Percentiles rank a stretch among this genome's conserved stretches.
These are phyloP conservation scores for Apotomis turbidana DNA, from an alignment of 2,888 invertebrate genomes.

Conservation along the genomic window DNA sequence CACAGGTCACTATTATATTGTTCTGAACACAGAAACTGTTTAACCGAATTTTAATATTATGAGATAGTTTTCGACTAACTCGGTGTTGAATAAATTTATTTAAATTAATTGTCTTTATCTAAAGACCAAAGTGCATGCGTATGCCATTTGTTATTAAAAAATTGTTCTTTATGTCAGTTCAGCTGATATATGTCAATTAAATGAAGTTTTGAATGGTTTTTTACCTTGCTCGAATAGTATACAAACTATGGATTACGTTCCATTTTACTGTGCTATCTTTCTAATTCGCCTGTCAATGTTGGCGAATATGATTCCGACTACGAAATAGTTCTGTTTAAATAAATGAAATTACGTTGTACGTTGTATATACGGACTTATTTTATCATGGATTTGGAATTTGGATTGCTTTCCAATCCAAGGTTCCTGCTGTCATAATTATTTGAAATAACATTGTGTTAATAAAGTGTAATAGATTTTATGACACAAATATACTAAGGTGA, in stretches of 20 bases:
- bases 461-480: not conserved
- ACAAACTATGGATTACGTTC: not conserved
- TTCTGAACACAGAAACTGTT: conserved; percentile 9
- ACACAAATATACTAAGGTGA: not conserved
- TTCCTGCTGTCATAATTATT: conserved; percentile 11
- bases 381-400: too few relatives aligned
- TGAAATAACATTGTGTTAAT: too few relatives aligned
- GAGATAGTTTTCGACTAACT: conserved; percentile 4
- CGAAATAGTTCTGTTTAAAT: not conserved
- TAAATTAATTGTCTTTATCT: conserved; percentile 29
- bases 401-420: too few relatives aligned
- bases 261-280: not conserved
- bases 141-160: conserved; percentile 1
- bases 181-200: not conserved
- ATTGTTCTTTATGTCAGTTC: not conserved
- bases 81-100: conserved; percentile 17
- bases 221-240: not conserved
- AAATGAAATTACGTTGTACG: too few relatives aligned
- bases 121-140: conserved; percentile 32
- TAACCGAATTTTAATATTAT: not conserved
- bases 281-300: not conserved
- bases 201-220: not conserved
- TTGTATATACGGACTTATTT: too few relatives aligned
- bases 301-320: conserved; percentile 9
- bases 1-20: conserved; percentile 15